Conservation (phyloP, 2,888 invertebrate genomes). For the Thyatira batis region DNA sequence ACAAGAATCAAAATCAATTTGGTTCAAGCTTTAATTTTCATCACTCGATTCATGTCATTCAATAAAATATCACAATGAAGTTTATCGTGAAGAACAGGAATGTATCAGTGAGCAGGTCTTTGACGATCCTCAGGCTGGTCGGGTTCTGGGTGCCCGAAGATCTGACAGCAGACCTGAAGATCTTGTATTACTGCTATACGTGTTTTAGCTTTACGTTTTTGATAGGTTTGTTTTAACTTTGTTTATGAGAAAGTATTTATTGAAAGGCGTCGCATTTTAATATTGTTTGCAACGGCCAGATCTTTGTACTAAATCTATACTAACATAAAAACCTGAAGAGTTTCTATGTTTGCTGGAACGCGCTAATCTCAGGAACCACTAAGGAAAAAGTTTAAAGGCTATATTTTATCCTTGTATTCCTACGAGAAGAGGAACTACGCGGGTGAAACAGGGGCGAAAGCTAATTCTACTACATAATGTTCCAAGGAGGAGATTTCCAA, state of each 20-base stretch:
- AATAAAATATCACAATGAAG: constrained; percentile 37
- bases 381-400: too few species aligned
- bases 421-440: too few species aligned
- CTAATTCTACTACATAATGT: too few species aligned
- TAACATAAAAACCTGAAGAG: too few species aligned
- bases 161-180: constrained; percentile 24
- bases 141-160: constrained; percentile 67
- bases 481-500: too few species aligned
- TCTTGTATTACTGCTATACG: constrained; percentile 54
- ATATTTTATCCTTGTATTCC: too few species aligned
- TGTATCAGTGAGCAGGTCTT: constrained; percentile 52
- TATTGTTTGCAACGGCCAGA: too few species aligned
- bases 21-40: constrained; percentile 4
- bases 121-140: constrained; percentile 53
- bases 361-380: too few species aligned
- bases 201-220: constrained; percentile 61
- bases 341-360: too few species aligned
- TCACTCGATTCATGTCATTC: background rate
- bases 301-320: too few species aligned
- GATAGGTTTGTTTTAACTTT: constrained; percentile 53
- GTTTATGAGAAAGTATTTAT: background rate
- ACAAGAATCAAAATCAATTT: constrained; percentile 6
- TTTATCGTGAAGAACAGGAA: constrained; percentile 55
- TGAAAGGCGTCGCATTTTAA: too few species aligned
- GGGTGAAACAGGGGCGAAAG: too few species aligned